phyloP scores from a whole-genome alignment of 2,888 invertebrate genomes.

The Orgyia antiqua region DNA sequence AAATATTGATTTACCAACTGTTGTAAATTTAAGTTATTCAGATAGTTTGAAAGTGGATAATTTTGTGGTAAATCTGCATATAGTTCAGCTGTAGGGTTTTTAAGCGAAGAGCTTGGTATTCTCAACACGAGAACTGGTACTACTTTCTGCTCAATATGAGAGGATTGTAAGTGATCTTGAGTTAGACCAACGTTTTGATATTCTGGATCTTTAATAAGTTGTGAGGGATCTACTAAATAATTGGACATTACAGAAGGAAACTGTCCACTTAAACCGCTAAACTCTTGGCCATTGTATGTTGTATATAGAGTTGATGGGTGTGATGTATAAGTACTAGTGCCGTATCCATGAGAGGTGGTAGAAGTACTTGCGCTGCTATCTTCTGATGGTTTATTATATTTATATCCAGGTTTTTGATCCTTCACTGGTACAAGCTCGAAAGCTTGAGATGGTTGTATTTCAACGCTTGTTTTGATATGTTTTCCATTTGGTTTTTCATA shows the following conservation, averaged over 20 bases:
- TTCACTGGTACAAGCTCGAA: constrained; percentile 63
- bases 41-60: constrained; percentile 71
- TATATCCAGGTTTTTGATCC: constrained; percentile 49
- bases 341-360: constrained; percentile 2
- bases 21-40: constrained; percentile 77
- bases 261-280: constrained; percentile 62
- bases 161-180: constrained; percentile 59
- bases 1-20: constrained; percentile 74
- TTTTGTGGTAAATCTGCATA: constrained; percentile 76
- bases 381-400: constrained; percentile 49
- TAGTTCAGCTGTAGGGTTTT: constrained; percentile 69
- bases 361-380: constrained; percentile 32
- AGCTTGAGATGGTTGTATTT: constrained; percentile 79
- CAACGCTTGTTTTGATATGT: constrained; percentile 55
- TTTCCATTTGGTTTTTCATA: constrained; percentile 29
- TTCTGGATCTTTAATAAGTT: constrained; percentile 61
- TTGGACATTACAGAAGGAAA: constrained; percentile 70
- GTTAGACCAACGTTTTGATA: constrained; percentile 72
- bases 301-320: constrained; percentile 60
- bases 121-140: constrained; percentile 79
- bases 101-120: constrained; percentile 76
- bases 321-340: constrained; percentile 28
- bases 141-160: constrained; percentile 56
- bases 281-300: constrained; percentile 66
- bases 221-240: constrained; percentile 64